Conservation (phyloP, 2,888 invertebrate genomes). For the Zelleria hepariella region DNA sequence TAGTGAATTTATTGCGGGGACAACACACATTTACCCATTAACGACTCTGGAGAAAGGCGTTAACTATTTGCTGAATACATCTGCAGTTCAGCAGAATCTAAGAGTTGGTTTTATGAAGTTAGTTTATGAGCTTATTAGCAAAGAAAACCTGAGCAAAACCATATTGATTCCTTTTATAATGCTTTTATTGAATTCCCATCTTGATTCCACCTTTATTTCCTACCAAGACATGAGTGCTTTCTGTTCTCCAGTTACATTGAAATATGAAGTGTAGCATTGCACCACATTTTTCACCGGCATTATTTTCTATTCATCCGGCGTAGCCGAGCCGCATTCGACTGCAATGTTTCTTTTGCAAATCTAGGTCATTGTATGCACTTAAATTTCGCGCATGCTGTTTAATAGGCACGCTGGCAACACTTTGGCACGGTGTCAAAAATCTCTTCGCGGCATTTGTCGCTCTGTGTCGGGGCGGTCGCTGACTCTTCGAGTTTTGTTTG, state of each 20-base stretch:
- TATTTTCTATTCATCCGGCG: neutral
- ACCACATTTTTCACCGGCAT: neutral
- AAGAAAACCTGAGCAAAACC: too few relatives aligned
- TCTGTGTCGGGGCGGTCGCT: slow-evolving; percentile 49
- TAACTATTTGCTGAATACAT: neutral
- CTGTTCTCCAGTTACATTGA: neutral
- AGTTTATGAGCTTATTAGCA: too few relatives aligned
- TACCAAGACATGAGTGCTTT: too few relatives aligned
- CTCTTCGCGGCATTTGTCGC: slow-evolving; percentile 42
- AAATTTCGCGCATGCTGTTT: slow-evolving; percentile 25
- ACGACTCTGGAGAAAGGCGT: slow-evolving; percentile 6
- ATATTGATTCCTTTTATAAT: too few relatives aligned
- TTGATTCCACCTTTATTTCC: neutral
- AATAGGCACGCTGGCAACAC: slow-evolving; percentile 39
- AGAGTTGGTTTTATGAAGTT: neutral
- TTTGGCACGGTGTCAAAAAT: slow-evolving; percentile 43
- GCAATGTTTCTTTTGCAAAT: slow-evolving; percentile 25
- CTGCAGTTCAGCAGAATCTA: neutral
- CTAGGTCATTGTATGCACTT: slow-evolving; percentile 31
- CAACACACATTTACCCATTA: slow-evolving; percentile 18
- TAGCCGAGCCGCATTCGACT: slow-evolving; percentile 15
- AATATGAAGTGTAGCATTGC: neutral
- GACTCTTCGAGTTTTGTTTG: slow-evolving; percentile 28
- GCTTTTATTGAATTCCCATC: neutral
- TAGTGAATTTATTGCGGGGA: slow-evolving; percentile 14